phyloP scores from a whole-genome alignment of 2,888 invertebrate species.

The Beris morrisii region DNA sequence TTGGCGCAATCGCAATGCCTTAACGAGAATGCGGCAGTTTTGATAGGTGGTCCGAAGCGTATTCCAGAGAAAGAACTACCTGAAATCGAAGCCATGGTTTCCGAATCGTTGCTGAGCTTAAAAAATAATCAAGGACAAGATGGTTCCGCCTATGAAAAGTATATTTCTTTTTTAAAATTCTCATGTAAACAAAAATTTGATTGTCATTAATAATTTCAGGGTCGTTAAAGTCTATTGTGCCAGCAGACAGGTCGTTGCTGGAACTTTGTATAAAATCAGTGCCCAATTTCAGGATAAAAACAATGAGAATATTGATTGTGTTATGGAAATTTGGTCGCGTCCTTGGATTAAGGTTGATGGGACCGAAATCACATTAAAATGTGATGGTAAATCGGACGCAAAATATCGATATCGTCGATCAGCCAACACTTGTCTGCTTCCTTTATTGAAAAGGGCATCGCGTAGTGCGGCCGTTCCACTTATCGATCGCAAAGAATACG shows the following conservation, averaged over 20 bases:
- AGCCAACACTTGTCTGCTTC: constrained; percentile 3
- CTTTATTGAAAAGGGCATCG: not conserved
- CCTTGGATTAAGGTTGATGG: constrained; percentile 59
- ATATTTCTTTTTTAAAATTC: no score
- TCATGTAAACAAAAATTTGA: no score
- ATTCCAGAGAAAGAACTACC: no score
- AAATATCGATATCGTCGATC: constrained; percentile 50
- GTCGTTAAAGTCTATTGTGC: constrained; percentile 53
- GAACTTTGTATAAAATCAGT: constrained; percentile 61
- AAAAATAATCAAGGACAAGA: no score
- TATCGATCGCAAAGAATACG: no score
- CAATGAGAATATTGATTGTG: constrained; percentile 47
- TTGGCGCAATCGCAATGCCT: no score
- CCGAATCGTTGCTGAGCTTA: no score
- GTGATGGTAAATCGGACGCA: constrained; percentile 47
- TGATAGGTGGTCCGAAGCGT: no score
- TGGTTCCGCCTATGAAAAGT: no score
- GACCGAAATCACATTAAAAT: constrained; percentile 54
- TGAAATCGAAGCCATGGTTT: no score
- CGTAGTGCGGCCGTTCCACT: no score
- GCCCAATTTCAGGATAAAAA: constrained; percentile 61
- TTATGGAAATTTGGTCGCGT: constrained; percentile 60
- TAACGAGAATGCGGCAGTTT: no score
- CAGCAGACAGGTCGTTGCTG: constrained; percentile 60
- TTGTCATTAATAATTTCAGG: constrained; percentile 39